Percentiles rank a stretch among this genome's conserved stretches.
phyloP scores from a whole-genome alignment of 2,888 invertebrate species.

The Eulithis prunata region DNA sequence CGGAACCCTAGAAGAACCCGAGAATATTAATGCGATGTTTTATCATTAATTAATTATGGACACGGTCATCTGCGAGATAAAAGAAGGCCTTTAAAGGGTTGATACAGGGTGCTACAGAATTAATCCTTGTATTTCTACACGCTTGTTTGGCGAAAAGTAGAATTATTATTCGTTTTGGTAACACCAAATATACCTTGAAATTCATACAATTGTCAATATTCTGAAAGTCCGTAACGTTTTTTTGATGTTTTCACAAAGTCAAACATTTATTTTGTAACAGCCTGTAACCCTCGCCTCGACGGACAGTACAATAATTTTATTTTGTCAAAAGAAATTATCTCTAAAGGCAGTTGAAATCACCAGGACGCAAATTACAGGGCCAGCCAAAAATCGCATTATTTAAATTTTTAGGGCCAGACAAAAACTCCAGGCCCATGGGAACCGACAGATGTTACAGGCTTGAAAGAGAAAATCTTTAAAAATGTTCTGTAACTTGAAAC shows the following conservation, averaged over 20 bases:
- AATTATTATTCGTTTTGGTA: no score
- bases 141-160: no score
- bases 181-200: no score
- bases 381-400: slow-evolving; percentile 41
- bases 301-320: slow-evolving; percentile 25
- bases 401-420: slow-evolving; percentile 24
- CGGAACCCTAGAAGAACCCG: slow-evolving; percentile 19
- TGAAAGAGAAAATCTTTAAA: slow-evolving; percentile 7
- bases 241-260: no score
- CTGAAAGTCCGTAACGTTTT: no score
- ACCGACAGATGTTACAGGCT: slow-evolving; percentile 22
- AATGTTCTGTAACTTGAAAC: slow-evolving; percentile 16
- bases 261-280: background rate
- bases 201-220: no score
- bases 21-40: slow-evolving; percentile 29
- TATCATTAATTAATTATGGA: slow-evolving; percentile 39
- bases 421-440: slow-evolving; percentile 20
- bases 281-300: background rate
- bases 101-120: slow-evolving; percentile 38
- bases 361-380: slow-evolving; percentile 41
- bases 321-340: slow-evolving; percentile 52
- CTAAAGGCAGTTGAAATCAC: slow-evolving; percentile 45
- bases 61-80: slow-evolving; percentile 31
- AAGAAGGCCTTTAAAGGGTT: slow-evolving; percentile 34
- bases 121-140: no score